These are phyloP conservation scores for Champsocephalus esox DNA, from an alignment of 2,797 vertebrate species.

Conservation along the genomic window DNA sequence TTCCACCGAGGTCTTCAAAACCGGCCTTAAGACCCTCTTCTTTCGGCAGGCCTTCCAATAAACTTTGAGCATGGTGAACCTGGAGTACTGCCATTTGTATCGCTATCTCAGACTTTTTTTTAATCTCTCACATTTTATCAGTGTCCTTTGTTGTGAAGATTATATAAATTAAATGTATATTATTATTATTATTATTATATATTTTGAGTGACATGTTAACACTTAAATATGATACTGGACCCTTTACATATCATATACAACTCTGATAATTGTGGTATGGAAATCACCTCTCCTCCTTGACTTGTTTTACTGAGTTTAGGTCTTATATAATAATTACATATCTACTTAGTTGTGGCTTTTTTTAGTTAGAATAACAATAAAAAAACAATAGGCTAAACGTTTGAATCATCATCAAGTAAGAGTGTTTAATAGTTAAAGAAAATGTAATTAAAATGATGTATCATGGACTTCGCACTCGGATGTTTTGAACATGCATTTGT, in stretches of 20 bases:
- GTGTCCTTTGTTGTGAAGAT: no score
- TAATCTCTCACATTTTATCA: no score
- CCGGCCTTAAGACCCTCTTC: no score
- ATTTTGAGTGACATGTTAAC: no score
- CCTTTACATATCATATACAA: not conserved
- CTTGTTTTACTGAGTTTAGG: not conserved
- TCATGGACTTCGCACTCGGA: not conserved
- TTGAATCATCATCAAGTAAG: not conserved
- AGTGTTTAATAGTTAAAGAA: slow-evolving; percentile 4
- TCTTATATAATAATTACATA: not conserved
- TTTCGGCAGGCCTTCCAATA: no score
- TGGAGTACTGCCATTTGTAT: no score
- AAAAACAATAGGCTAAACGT: not conserved
- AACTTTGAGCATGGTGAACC: no score
- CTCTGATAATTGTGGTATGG: not conserved
- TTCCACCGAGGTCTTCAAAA: no score
- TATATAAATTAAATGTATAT: no score
- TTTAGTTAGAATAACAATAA: not conserved
- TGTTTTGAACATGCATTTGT: not conserved
- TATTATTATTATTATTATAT: no score
- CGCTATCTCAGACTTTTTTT: no score
- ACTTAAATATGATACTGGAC: not conserved
- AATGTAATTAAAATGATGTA: not conserved
- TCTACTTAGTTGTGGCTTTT: not conserved
- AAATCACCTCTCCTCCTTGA: not conserved